These are phyloP conservation scores for Rhizomys pruinosus DNA, from an alignment of 2,113 vertebrate species.

Conservation along the genomic window DNA sequence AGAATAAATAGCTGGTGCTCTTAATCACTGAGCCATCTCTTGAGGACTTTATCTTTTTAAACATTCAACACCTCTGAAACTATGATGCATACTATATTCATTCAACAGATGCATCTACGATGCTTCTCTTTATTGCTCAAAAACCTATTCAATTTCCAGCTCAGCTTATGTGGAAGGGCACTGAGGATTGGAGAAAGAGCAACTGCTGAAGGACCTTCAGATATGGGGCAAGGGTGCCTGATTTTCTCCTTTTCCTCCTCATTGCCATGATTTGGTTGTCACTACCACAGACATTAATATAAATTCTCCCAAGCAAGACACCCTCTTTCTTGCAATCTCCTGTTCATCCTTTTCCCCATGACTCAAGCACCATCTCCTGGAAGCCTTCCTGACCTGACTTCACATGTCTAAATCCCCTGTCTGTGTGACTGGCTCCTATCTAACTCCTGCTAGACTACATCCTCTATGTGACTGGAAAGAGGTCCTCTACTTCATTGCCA, in stretches of 20 bases:
- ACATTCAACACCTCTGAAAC: neutral
- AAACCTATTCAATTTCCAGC: neutral
- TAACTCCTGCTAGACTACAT: neutral
- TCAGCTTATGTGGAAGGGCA: neutral
- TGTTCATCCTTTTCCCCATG: neutral
- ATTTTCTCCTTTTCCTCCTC: neutral
- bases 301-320: neutral
- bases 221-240: no score
- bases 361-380: no score
- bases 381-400: neutral
- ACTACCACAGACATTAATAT: rapidly evolving
- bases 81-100: neutral
- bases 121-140: neutral
- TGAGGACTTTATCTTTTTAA: no score
- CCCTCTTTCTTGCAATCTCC: neutral
- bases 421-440: neutral
- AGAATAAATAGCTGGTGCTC: no score
- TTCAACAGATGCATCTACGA: neutral
- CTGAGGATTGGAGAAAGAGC: no score
- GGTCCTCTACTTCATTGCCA: neutral
- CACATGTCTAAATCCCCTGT: neutral
- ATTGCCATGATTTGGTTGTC: no score
- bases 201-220: neutral
- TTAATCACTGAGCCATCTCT: no score
- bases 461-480: neutral